Base-by-base conservation (phyloP, 2,113 vertebrate genomes). In the Coryphaenoides rupestris region DNA sequence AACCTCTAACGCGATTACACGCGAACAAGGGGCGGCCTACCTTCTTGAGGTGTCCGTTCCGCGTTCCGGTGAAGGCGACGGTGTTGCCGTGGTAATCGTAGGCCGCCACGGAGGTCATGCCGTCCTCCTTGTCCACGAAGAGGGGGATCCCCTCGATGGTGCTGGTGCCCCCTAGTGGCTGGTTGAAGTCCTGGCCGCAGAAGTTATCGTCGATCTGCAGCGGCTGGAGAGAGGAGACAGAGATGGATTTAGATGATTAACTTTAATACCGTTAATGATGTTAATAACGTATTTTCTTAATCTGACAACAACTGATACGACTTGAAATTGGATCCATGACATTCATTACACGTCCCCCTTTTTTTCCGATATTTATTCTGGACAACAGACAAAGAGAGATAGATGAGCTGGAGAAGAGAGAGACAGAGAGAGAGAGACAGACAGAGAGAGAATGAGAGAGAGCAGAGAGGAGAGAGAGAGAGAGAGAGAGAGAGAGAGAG, bases 171-270 rank as follows among this genome's bases (percentile, higher is more conserved):
- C 96, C 96, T 62, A 99, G 89, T 0, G 96, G 96, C 89, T 98
- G 96, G 88, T 99, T 99, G 91, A 98, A 98, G 88, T 99, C 96
- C 86, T 98, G 96, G 17, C 97, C 97, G 0, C 97, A 99, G 90
- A 99, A 99, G 82, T 98, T 91, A 64, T 98, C 97, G 0, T 98
- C 95, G 0, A 99, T 99, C 90, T 98, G 96, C 83, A 99, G 75
- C 0, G 97, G 96, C 96, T 98, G 87, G 4, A 0, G 47, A 63
- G 23, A 62, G 6, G 58, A 16, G 19, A 56, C 55, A 28, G 19
- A 14, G 1, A 55, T 19, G n/a, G n/a, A n/a, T n/a, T n/a, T n/a
- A n/a, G n/a, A n/a, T n/a, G n/a, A n/a, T 53, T 53, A 17, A 6
- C 52, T 5, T 19, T 19, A 53, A 7, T n/a, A 19, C n/a, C 19